These are phyloP conservation scores for Molossus molossus DNA, from an alignment of 2,797 vertebrate genomes.

Conservation along the genomic window DNA sequence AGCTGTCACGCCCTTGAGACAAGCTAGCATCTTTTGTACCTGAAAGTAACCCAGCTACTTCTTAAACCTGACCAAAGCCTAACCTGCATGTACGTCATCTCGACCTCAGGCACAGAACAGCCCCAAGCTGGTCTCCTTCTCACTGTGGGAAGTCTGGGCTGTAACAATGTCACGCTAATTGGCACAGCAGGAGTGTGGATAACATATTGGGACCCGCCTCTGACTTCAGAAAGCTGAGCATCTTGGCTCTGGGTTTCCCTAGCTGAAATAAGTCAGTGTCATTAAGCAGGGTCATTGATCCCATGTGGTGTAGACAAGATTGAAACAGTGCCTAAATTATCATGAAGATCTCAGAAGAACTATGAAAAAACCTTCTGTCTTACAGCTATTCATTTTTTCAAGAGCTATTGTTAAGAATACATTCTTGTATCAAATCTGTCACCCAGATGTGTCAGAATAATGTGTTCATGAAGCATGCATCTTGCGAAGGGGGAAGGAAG, in stretches of 20 bases:
- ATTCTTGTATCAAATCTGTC: background rate
- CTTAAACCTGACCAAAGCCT: background rate
- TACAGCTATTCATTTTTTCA: background rate
- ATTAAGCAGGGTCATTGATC: background rate
- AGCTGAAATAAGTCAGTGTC: background rate
- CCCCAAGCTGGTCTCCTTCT: background rate
- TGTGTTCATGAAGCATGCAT: constrained; percentile 6
- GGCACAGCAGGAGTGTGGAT: rapidly evolving
- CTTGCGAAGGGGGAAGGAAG: background rate
- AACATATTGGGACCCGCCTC: background rate
- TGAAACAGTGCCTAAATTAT: background rate
- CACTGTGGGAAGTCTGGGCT: background rate
- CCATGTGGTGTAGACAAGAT: background rate
- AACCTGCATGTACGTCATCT: background rate
- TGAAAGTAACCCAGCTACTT: background rate
- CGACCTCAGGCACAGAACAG: background rate
- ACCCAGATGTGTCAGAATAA: background rate
- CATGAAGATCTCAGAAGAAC: background rate
- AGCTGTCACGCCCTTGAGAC: rapidly evolving
- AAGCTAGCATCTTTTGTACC: background rate
- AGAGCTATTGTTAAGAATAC: background rate
- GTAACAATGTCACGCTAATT: rapidly evolving
- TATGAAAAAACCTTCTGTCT: background rate
- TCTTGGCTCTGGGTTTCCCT: background rate
- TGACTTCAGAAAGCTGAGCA: background rate